phyloP scores from a whole-genome alignment of 2,113 vertebrate genomes.

The Plestiodon gilberti region DNA sequence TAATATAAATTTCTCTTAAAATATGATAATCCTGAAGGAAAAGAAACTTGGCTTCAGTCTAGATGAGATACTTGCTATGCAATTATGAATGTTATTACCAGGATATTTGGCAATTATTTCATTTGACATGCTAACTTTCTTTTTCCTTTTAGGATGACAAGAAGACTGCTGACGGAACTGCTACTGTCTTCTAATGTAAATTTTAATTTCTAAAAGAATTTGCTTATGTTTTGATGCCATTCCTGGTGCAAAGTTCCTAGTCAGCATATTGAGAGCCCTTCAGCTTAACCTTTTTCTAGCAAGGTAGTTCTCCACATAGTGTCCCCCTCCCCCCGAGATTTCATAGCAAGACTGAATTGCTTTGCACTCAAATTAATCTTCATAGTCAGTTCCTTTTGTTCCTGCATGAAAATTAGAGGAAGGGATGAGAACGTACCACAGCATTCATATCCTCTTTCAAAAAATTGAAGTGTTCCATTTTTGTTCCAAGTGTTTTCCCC shows the following conservation, averaged over 20 bases:
- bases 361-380: not conserved
- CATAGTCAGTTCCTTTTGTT: not conserved
- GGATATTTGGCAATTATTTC: not conserved
- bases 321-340: not conserved
- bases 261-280: not conserved
- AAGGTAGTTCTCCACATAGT: not conserved
- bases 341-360: not conserved
- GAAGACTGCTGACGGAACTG: not conserved
- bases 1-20: too few species aligned
- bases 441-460: not conserved
- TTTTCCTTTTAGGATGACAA: constrained; percentile 1
- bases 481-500: not conserved
- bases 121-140: not conserved
- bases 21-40: not conserved
- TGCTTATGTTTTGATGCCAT: not conserved
- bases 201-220: not conserved
- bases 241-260: not conserved
- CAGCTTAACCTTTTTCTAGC: not conserved
- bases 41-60: not conserved
- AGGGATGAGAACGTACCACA: not conserved
- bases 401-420: not conserved
- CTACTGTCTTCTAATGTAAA: not conserved
- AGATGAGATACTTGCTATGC: not conserved
- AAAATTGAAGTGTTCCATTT: not conserved
- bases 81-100: not conserved